Evolutionary conservation across 2,113 vertebrate species (phyloP).

Genomic region (Lophura nycthemera): DNA sequence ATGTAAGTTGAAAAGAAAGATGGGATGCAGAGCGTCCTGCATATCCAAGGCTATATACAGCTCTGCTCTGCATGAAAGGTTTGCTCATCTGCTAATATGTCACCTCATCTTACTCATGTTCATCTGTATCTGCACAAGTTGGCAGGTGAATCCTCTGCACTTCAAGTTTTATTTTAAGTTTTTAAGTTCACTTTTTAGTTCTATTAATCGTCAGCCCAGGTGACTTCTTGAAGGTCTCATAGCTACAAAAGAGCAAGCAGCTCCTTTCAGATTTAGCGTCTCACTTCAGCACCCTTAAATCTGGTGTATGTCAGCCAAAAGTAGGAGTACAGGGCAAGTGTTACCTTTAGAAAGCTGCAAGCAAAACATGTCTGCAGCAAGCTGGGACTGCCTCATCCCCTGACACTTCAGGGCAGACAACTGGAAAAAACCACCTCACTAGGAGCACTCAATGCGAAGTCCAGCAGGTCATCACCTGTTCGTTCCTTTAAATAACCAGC

Average conservation of each 20-base stretch:
- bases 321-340: neutral
- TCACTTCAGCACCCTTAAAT: neutral
- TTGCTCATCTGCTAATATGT: rapidly evolving
- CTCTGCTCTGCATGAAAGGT: neutral
- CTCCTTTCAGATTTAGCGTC: neutral
- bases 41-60: neutral
- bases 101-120: neutral
- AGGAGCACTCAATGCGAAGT: rapidly evolving
- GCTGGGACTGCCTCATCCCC: neutral
- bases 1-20: neutral
- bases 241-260: neutral
- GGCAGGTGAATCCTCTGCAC: neutral
- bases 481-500: neutral
- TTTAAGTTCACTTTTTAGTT: neutral
- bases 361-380: neutral
- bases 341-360: neutral
- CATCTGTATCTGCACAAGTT: neutral
- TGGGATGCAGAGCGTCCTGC: neutral
- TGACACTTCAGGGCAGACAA: neutral
- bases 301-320: rapidly evolving
- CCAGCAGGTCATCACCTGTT: neutral
- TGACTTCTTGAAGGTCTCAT: neutral
- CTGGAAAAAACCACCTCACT: neutral
- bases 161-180: neutral
- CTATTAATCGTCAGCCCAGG: neutral